Percentiles rank a stretch among this genome's conserved stretches.
phyloP scores from a whole-genome alignment of 2,797 vertebrate genomes.

The Neosilurus mollespiculum region DNA sequence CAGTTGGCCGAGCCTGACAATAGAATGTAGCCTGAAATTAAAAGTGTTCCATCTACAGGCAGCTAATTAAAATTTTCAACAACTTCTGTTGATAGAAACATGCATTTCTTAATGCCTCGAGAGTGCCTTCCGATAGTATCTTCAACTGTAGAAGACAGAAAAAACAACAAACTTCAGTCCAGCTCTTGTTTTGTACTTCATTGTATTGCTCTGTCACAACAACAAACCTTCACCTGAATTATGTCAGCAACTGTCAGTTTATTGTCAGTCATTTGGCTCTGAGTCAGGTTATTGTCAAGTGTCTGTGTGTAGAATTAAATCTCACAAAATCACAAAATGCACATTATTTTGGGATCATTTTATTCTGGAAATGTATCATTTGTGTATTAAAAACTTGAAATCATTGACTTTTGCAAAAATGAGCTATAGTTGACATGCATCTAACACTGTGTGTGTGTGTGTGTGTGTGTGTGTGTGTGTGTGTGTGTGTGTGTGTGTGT shows the following conservation, averaged over 20 bases:
- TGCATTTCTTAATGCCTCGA: neutral
- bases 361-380: neutral
- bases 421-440: neutral
- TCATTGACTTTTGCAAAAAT: neutral
- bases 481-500: neutral
- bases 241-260: slow-evolving; percentile 8
- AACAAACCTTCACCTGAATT: neutral
- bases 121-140: neutral
- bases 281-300: neutral
- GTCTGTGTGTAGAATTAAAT: neutral
- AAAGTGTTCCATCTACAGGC: neutral
- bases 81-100: neutral
- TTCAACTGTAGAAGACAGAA: neutral
- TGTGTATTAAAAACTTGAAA: neutral
- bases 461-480: no score
- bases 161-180: neutral
- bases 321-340: neutral
- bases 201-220: neutral
- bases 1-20: neutral
- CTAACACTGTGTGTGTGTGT: neutral
- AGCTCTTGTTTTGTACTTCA: neutral
- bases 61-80: slow-evolving; percentile 4
- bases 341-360: neutral
- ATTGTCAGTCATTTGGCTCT: neutral
- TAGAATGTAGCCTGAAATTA: neutral